Conservation (phyloP, 2,888 invertebrate genomes). For the Orthosia cruda region DNA sequence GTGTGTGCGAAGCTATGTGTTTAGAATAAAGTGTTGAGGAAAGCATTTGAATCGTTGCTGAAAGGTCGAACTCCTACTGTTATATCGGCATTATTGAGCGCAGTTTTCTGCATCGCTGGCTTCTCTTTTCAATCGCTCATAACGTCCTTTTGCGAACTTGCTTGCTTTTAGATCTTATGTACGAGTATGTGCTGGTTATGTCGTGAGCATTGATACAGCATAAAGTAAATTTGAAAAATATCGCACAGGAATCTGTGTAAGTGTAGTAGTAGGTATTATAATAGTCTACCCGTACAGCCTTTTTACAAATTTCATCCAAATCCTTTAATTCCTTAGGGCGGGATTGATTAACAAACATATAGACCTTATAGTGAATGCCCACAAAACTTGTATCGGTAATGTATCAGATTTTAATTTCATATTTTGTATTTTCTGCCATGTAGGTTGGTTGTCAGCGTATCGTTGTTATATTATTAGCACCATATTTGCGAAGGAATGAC, state of each 20-base stretch:
- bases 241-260: too few relatives aligned
- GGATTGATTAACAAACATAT: too few relatives aligned
- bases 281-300: too few relatives aligned
- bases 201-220: too few relatives aligned
- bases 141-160: conserved; percentile 8
- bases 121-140: not conserved
- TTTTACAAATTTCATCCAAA: too few relatives aligned
- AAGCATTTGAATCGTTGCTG: conserved; percentile 14
- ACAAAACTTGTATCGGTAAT: not conserved
- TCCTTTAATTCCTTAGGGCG: too few relatives aligned
- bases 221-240: too few relatives aligned
- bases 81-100: not conserved
- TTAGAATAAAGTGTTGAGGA: conserved; percentile 21
- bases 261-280: too few relatives aligned
- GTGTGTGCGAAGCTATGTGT: conserved; percentile 15
- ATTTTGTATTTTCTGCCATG: not conserved
- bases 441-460: not conserved
- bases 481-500: conserved; percentile 13
- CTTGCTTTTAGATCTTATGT: not conserved
- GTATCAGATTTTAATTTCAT: not conserved
- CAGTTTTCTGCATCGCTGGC: not conserved
- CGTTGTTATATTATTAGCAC: conserved; percentile 6
- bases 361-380: too few relatives aligned
- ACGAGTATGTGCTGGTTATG: not conserved
- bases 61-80: not conserved